These are phyloP conservation scores for Argyra leucocephala DNA, from an alignment of 2,888 invertebrate genomes.

Conservation along the genomic window DNA sequence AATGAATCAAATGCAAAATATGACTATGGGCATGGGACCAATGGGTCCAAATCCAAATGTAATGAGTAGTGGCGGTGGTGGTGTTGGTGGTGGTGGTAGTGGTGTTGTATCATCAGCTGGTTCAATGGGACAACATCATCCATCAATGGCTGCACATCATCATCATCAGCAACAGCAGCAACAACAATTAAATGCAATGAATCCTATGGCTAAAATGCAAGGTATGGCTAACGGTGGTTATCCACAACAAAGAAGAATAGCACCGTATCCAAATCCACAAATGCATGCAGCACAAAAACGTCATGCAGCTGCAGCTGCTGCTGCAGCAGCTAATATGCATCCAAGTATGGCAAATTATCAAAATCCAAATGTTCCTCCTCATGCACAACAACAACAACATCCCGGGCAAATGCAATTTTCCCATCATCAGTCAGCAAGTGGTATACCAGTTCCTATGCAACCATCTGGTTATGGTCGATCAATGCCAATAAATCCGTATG, in stretches of 20 bases:
- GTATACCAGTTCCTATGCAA: constrained; percentile 42
- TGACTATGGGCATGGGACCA: constrained; percentile 54
- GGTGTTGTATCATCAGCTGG: background rate
- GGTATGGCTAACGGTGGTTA: constrained; percentile 47
- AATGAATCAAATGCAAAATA: constrained; percentile 65
- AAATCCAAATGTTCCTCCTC: constrained; percentile 47
- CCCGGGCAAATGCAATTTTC: constrained; percentile 37
- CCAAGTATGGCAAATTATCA: constrained; percentile 43
- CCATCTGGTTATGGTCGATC: constrained; percentile 42
- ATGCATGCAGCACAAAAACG: constrained; percentile 76
- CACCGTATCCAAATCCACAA: constrained; percentile 76
- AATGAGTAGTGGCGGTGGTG: background rate
- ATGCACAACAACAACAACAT: constrained; percentile 30
- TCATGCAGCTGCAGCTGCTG: background rate
- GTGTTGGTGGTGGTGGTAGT: background rate
- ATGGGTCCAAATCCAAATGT: constrained; percentile 48
- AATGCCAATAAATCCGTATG: constrained; percentile 33
- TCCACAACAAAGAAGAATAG: constrained; percentile 57
- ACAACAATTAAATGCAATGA: constrained; percentile 54
- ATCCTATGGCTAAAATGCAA: constrained; percentile 52
- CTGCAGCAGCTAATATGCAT: constrained; percentile 33
- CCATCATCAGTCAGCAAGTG: constrained; percentile 37
- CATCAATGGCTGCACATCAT: constrained; percentile 10
- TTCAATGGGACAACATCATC: constrained; percentile 1
- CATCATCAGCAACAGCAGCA: constrained; percentile 26